Evolutionary conservation across 2,113 vertebrate genomes (phyloP), one percentile per base, ranked within the genome.

Genomic region (Loxodonta africana): DNA sequence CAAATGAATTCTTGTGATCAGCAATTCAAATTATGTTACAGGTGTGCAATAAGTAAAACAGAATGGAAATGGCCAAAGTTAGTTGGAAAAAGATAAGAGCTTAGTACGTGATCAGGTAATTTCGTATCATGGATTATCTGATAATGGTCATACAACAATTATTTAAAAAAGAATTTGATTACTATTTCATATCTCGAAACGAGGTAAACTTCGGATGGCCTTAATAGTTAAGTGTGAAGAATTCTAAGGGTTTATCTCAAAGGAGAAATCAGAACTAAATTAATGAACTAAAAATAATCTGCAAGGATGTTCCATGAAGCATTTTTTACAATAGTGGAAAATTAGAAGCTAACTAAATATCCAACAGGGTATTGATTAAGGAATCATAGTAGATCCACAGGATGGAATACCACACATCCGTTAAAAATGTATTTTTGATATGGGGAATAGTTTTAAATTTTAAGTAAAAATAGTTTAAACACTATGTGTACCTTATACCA

Each of bases 261-360:
- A 85, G 48, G 5, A 93, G 21, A 85, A 67, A 91, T 67, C 33
- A 44, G 62, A 77, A 9, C 41, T 28, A 12, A 73, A 73, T 73
- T n/a, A 37, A 73, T 17, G 10, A 33, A 46, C n/a, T 82, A 20
- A 94, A 83, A n/a, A 41, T 69, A 69, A 57, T 57, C 21, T 83
- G 28, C 15, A 93, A 67, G 44, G 18, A 48, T 86, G 53, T 14
- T 23, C 15, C 23, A 5, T 57, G 60, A 28, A 60, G 17, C 21
- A 53, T 80, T 73, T 84, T 93, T 84, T n/a, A 69, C 51, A 91
- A 65, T 15, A 77, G 30, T 76, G 26, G 93, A 93, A 92, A 88
- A 26, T n/a, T 48, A 78, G 78, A n/a, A 76, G 9, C 18, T 44
- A 69, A 73, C 18, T 71, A 76, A 92, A 48, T 67, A 7, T 21